Conservation (phyloP, 2,888 invertebrate genomes). For the Drosophila paramelanica region DNA sequence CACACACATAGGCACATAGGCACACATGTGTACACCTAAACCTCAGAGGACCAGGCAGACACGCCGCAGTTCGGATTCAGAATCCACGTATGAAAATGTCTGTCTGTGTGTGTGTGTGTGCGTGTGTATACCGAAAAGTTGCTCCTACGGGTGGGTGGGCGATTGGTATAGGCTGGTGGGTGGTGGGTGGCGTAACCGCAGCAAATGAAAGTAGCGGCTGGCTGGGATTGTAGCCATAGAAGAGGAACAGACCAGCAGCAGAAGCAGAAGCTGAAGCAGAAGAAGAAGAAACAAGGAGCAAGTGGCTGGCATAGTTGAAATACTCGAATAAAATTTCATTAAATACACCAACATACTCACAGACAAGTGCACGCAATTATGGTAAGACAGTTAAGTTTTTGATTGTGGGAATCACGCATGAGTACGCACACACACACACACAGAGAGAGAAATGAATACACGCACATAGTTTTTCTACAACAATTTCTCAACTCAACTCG, state of each 20-base stretch:
- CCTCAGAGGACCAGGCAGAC: constrained; percentile 43
- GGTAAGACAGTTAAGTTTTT: constrained; percentile 82
- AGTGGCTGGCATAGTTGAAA: constrained; percentile 52
- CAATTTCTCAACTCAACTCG: constrained; percentile 70
- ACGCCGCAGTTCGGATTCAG: constrained; percentile 45
- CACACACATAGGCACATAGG: not conserved
- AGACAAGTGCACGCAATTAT: constrained; percentile 82
- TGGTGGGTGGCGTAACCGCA: constrained; percentile 42
- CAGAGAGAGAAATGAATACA: constrained; percentile 3
- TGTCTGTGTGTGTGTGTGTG: constrained; percentile 54
- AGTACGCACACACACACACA: constrained; percentile 65
- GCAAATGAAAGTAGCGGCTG: constrained; percentile 62
- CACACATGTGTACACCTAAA: constrained; percentile 33
- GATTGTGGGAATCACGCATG: constrained; percentile 81
- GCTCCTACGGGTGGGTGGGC: constrained; percentile 48
- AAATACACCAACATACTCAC: constrained; percentile 69
- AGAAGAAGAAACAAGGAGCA: constrained; percentile 1
- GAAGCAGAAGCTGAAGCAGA: not conserved
- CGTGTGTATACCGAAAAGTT: constrained; percentile 65
- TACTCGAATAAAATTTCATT: constrained; percentile 80
- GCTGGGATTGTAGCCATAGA: constrained; percentile 35
- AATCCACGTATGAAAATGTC: constrained; percentile 68
- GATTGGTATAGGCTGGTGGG: not conserved
- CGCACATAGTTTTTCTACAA: constrained; percentile 52
- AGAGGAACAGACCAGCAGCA: not conserved